These are phyloP conservation scores for Coregonus ussuriensis DNA, from an alignment of 2,797 vertebrate species.

Conservation along the genomic window DNA sequence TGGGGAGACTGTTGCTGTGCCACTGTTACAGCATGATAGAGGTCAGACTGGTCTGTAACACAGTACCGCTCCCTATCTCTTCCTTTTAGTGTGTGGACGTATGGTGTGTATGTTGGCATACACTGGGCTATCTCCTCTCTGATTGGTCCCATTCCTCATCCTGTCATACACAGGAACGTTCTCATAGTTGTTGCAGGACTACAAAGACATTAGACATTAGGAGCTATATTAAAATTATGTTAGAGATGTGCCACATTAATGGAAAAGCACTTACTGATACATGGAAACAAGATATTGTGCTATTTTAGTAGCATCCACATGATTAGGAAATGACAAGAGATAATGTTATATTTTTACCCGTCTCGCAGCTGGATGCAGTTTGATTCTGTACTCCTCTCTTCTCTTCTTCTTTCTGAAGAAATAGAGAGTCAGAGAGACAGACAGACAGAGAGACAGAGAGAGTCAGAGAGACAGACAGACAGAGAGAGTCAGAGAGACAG, in stretches of 20 bases:
- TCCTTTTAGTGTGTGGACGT: constrained; percentile 37
- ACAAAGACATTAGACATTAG: constrained; percentile 7
- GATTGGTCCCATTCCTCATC: constrained; percentile 54
- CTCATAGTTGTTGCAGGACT: constrained; percentile 65
- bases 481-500: background rate
- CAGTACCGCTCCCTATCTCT: constrained; percentile 20
- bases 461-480: background rate
- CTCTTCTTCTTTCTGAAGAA: constrained; percentile 66
- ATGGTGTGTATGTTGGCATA: constrained; percentile 70
- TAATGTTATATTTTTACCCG: constrained; percentile 64
- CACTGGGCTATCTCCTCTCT: constrained; percentile 54
- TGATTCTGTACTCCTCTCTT: constrained; percentile 69
- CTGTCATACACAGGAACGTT: constrained; percentile 58
- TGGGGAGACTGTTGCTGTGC: background rate
- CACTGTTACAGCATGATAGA: background rate
- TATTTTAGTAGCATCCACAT: background rate
- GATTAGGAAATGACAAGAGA: background rate
- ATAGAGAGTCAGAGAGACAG: background rate
- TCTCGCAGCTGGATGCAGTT: constrained; percentile 69
- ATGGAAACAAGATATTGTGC: background rate
- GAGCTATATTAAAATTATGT: constrained; percentile 3
- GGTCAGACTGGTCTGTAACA: background rate
- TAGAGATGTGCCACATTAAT: background rate
- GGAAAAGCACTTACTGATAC: no score
- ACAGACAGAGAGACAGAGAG: background rate